Base-by-base conservation (phyloP, 2,888 invertebrate species). In the Plebejus anna region DNA sequence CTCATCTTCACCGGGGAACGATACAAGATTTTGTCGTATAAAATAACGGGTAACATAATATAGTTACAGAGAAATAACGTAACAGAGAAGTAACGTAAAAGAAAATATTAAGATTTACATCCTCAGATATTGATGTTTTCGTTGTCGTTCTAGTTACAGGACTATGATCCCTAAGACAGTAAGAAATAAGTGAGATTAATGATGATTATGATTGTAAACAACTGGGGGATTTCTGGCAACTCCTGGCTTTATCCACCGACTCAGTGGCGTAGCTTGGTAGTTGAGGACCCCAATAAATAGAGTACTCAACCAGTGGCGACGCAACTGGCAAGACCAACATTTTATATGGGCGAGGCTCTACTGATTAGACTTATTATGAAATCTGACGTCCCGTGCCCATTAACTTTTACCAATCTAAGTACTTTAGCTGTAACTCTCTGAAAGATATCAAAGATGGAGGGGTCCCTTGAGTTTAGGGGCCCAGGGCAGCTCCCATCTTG, bases 161-260 rank as follows among this genome's bases (percentile, higher is more conserved):
- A 66, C 66, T 66, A 36, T 66, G 32, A 66, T 36, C 66, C 5
- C 5, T 4, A 66, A 66, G 5, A 51, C 22, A 51, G 32, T 32
- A 73, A 16, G 2, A 16, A 28, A 73, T 55, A 55, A 73, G 32
- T 32, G 73, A 32, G 73, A 55, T 51, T 55, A 32, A 55, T 73
- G 51, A 51, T 22, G 28, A 51, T 51, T 22, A 47, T 72, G 47
- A 72, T 55, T 32, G 71, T 72, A 36, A 72, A 72, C 5, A 76
- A 22, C n/a, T 32, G 72, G 57, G 75, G 83, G 82, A 84, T 82
- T 83, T 83, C 82, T 86, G 84, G 86, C 81, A 86, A 4, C 51
- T 13, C 51, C 51, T 51, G 13, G 51, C 13, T 13, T 13, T 51
- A 16, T 55, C 16, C 55, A 16, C 16, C 16, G 55, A 55, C 55